These are phyloP conservation scores for Tetropium fuscum DNA, from an alignment of 2,888 invertebrate species.

Conservation along the genomic window DNA sequence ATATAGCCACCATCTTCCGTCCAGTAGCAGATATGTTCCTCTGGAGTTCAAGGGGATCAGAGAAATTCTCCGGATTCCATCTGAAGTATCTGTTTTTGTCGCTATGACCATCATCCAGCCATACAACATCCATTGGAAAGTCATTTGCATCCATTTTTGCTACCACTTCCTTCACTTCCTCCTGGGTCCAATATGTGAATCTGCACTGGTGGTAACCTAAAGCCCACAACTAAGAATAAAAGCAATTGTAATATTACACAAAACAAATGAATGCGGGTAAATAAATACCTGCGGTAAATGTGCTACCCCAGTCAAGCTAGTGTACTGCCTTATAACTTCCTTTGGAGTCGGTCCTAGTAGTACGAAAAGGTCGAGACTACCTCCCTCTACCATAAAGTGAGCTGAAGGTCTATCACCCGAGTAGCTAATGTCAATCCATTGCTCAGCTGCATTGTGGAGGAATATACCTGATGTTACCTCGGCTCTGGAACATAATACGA, in stretches of 20 bases:
- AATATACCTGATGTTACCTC: slow-evolving; percentile 43
- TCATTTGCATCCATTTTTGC: slow-evolving; percentile 89
- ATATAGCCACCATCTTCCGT: slow-evolving; percentile 90
- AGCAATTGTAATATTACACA: background rate
- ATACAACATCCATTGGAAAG: slow-evolving; percentile 94
- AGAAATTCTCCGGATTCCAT: slow-evolving; percentile 92
- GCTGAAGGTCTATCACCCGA: slow-evolving; percentile 70
- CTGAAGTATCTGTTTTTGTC: slow-evolving; percentile 85
- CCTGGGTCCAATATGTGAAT: slow-evolving; percentile 94
- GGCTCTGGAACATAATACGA: slow-evolving; percentile 30
- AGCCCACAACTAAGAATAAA: slow-evolving; percentile 44
- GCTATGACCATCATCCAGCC: slow-evolving; percentile 99
- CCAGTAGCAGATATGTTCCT: slow-evolving; percentile 86
- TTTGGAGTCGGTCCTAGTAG: slow-evolving; percentile 86
- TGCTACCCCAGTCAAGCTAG: slow-evolving; percentile 86
- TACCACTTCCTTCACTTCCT: slow-evolving; percentile 86
- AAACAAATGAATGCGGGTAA: background rate
- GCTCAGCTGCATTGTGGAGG: slow-evolving; percentile 93
- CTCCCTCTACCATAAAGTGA: slow-evolving; percentile 95
- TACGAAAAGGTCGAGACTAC: slow-evolving; percentile 92
- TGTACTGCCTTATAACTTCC: slow-evolving; percentile 89
- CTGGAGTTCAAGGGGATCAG: slow-evolving; percentile 82
- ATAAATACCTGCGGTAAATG: slow-evolving; percentile 77
- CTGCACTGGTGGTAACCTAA: slow-evolving; percentile 54
- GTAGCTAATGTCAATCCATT: slow-evolving; percentile 88